Conservation (phyloP, 1,140 invertebrate species). For the Adelges cooleyi region DNA sequence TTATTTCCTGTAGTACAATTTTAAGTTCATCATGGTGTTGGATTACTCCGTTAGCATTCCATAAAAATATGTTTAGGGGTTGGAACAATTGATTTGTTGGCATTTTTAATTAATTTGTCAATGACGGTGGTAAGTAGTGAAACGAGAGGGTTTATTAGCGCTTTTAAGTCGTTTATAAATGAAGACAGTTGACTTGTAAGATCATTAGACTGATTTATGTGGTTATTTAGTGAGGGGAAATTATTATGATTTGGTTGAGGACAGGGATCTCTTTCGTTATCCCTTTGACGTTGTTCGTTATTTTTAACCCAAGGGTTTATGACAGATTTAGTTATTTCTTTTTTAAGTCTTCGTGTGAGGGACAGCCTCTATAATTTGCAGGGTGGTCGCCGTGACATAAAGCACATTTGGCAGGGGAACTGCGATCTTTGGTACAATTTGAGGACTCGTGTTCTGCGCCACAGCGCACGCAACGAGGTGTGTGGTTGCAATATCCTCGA, state of each 20-base stretch:
- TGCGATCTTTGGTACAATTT: conserved; percentile 38
- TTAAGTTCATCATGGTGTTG: neutral
- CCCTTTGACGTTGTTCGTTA: too few species aligned
- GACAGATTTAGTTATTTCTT: too few species aligned
- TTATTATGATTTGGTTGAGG: neutral
- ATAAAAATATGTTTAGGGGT: neutral
- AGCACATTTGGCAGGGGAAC: conserved; percentile 35
- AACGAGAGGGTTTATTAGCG: neutral
- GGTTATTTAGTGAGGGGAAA: neutral
- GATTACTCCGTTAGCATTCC: neutral
- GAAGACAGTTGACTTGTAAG: neutral
- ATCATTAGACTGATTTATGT: too few species aligned
- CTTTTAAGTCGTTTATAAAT: neutral
- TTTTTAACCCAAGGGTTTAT: too few species aligned
- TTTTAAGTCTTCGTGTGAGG: neutral
- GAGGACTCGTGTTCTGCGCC: conserved; percentile 35
- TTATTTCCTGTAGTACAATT: neutral
- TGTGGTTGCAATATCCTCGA: conserved; percentile 35
- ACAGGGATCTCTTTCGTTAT: too few species aligned
- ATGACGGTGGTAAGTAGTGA: neutral
- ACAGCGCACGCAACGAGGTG: conserved; percentile 37
- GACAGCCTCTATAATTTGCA: conserved; percentile 37
- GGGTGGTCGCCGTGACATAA: conserved; percentile 37
- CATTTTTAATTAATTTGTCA: neutral
- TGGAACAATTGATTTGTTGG: neutral